Conservation (phyloP, 1,140 invertebrate genomes). For the Dolichoris vasculosae region DNA sequence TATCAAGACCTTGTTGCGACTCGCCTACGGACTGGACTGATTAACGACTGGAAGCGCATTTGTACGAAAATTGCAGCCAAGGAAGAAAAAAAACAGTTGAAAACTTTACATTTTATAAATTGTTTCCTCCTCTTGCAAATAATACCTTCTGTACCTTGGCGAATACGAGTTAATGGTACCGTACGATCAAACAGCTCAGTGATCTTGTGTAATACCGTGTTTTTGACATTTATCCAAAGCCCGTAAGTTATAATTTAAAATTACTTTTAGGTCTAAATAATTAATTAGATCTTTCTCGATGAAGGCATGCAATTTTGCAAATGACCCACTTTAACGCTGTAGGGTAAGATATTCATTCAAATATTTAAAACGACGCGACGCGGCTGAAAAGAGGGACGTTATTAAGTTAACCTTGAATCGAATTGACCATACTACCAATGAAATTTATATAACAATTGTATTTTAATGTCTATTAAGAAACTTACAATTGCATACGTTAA, state of each 20-base stretch:
- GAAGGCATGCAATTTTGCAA: background rate
- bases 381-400: background rate
- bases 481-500: background rate
- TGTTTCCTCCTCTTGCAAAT: background rate
- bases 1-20: background rate
- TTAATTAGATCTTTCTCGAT: background rate
- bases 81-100: background rate
- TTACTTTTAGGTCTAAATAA: background rate
- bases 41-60: background rate
- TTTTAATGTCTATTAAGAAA: background rate
- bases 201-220: background rate
- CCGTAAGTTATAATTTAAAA: background rate
- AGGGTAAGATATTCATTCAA: background rate
- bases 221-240: slow-evolving; percentile 13
- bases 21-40: background rate
- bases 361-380: background rate
- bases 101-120: background rate
- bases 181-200: background rate
- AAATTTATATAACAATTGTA: background rate
- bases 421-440: background rate
- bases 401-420: background rate
- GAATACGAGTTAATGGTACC: background rate
- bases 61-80: background rate
- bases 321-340: background rate
- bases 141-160: background rate